Conservation (phyloP, 2,797 vertebrate species). For the Pangasius djambal region DNA sequence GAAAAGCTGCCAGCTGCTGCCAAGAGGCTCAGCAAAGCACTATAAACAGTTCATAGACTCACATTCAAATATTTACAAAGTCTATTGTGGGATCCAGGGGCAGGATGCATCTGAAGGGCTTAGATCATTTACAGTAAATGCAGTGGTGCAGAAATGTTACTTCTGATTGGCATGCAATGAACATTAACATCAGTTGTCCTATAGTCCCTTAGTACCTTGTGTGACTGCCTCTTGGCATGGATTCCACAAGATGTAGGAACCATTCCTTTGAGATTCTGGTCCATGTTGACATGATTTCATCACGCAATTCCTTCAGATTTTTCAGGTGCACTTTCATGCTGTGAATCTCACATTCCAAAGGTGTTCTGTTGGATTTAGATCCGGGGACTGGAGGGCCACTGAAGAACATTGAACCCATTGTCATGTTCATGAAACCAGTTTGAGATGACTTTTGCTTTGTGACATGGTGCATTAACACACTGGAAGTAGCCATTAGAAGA, state of each 20-base stretch:
- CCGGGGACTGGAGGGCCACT: not conserved
- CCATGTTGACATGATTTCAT: not conserved
- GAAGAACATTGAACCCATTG: not conserved
- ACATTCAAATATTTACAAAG: constrained; percentile 70
- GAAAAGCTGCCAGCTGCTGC: constrained; percentile 44
- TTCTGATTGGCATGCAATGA: constrained; percentile 60
- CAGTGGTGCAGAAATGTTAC: constrained; percentile 51
- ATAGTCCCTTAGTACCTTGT: not conserved
- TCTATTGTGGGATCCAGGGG: constrained; percentile 56
- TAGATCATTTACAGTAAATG: constrained; percentile 60
- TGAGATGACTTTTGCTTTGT: not conserved
- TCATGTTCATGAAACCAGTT: too few relatives aligned
- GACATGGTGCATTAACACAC: not conserved
- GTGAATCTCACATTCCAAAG: not conserved
- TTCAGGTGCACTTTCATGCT: not conserved
- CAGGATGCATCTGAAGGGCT: constrained; percentile 62
- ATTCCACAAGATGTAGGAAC: not conserved
- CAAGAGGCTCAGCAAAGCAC: constrained; percentile 18
- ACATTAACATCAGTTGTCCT: constrained; percentile 4
- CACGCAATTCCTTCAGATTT: not conserved
- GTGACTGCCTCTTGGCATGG: not conserved
- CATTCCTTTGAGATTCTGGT: not conserved
- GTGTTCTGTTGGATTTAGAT: not conserved
- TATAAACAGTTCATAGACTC: constrained; percentile 64
- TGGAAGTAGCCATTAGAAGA: not conserved